Evolutionary conservation across 2,888 invertebrate genomes (phyloP).

Genomic region (Ophion ellenae): DNA sequence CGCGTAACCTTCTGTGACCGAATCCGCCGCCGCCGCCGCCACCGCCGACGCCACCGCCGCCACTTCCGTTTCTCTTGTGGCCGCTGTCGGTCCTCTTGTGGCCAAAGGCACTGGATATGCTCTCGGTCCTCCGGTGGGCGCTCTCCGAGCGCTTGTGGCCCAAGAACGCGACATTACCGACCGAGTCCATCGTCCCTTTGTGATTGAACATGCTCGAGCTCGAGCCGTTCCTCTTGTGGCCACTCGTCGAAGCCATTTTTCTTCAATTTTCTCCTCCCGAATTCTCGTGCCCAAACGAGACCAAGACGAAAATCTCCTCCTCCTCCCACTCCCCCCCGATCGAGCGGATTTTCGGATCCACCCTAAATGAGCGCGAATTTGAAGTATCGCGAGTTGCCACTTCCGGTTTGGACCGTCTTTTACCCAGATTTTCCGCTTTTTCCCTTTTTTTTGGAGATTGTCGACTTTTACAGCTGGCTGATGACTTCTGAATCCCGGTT

Average conservation of each 20-base stretch:
- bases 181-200: conserved; percentile 78
- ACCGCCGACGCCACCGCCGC: conserved; percentile 68
- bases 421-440: not conserved
- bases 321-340: not conserved
- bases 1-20: conserved; percentile 78
- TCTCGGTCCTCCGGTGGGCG: conserved; percentile 81
- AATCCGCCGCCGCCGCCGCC: conserved; percentile 72
- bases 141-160: conserved; percentile 80
- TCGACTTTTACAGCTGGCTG: not conserved
- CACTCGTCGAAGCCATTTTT: conserved; percentile 78
- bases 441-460: not conserved
- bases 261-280: not conserved
- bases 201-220: conserved; percentile 81
- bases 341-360: not conserved
- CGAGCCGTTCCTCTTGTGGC: conserved; percentile 81
- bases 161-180: conserved; percentile 73
- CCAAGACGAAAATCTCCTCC: not conserved
- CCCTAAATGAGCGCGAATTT: not conserved
- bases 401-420: not conserved
- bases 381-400: not conserved
- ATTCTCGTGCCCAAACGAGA: not conserved
- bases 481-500: not conserved
- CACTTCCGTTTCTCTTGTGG: conserved; percentile 79
- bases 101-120: conserved; percentile 82
- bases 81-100: conserved; percentile 80